phyloP scores from a whole-genome alignment of 2,113 vertebrate genomes.

The Chascanopsetta lugubris region DNA sequence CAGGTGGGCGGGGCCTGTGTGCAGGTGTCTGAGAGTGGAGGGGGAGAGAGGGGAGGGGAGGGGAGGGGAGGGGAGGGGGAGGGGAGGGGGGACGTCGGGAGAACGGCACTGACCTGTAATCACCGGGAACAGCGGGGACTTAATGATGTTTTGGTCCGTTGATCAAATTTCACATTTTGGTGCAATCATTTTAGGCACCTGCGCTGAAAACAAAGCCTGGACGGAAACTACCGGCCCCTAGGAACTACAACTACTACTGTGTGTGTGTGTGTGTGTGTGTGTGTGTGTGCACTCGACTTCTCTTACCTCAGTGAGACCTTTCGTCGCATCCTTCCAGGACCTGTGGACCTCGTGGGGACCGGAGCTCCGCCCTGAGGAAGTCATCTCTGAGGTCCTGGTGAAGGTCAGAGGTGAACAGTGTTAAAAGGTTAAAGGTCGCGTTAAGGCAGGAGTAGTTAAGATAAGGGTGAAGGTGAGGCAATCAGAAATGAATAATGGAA shows the following conservation, averaged over 20 bases:
- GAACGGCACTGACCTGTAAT: slow-evolving; percentile 89
- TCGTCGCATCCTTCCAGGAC: too few species aligned
- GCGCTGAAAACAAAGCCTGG: slow-evolving; percentile 78
- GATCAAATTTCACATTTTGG: slow-evolving; percentile 80
- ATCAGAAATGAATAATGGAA: too few species aligned
- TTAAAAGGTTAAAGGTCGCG: too few species aligned
- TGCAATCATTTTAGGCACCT: slow-evolving; percentile 88
- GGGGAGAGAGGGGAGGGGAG: background rate
- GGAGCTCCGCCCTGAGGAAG: too few species aligned
- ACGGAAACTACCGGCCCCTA: slow-evolving; percentile 57
- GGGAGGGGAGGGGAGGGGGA: background rate
- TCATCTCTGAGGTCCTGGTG: too few species aligned
- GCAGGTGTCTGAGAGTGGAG: slow-evolving; percentile 87
- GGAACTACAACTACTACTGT: slow-evolving; percentile 32
- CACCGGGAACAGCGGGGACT: slow-evolving; percentile 81
- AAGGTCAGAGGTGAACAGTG: too few species aligned
- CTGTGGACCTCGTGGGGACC: too few species aligned
- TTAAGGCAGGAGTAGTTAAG: too few species aligned
- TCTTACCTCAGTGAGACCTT: too few species aligned
- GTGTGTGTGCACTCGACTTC: background rate
- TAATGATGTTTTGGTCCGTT: slow-evolving; percentile 84
- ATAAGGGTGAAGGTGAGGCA: too few species aligned
- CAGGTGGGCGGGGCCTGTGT: slow-evolving; percentile 85
- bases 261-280: background rate
- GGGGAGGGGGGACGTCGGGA: too few species aligned